These are phyloP conservation scores for Platichthys stellatus DNA, from an alignment of 2,113 vertebrate genomes.

Conservation along the genomic window DNA sequence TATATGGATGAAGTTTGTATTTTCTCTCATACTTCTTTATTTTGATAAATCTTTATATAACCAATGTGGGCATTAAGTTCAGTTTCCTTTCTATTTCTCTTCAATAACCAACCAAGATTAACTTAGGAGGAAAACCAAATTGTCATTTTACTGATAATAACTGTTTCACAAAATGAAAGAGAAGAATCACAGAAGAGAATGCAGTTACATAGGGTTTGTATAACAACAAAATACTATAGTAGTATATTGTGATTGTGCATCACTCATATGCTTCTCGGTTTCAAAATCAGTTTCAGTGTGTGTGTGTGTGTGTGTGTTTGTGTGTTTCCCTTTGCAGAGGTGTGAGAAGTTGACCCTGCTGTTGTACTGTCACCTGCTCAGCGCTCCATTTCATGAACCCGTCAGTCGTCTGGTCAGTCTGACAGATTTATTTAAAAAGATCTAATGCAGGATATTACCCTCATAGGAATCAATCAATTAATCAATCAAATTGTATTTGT, in stretches of 20 bases:
- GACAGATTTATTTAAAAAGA: background rate
- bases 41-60: background rate
- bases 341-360: constrained; percentile 92
- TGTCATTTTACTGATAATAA: background rate
- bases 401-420: constrained; percentile 91
- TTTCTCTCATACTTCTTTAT: background rate
- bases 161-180: background rate
- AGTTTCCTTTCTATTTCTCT: too few relatives aligned
- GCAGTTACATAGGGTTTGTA: too few relatives aligned
- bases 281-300: background rate
- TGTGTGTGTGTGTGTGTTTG: background rate
- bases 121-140: background rate
- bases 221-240: too few relatives aligned
- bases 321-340: constrained; percentile 79
- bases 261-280: too few relatives aligned
- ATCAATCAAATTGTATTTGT: too few relatives aligned
- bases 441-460: too few relatives aligned
- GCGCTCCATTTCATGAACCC: constrained; percentile 91
- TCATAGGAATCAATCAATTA: too few relatives aligned
- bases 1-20: background rate
- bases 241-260: too few relatives aligned
- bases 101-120: too few relatives aligned
- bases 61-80: too few relatives aligned
- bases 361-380: constrained; percentile 88
- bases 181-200: background rate